phyloP scores from a whole-genome alignment of 2,797 vertebrate species.

The Centropyge bicolor region DNA sequence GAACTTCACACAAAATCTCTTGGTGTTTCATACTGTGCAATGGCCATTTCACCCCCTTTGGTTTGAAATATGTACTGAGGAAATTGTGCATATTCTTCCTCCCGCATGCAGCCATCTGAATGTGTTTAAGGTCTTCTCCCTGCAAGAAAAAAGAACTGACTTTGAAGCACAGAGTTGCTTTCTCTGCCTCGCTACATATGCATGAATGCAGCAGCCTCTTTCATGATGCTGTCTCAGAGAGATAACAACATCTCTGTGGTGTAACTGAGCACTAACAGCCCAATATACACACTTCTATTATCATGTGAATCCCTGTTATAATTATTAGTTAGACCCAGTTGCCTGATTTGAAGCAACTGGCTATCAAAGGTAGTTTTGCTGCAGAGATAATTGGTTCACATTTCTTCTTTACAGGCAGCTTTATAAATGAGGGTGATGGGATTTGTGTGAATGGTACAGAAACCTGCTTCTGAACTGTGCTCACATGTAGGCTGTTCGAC shows the following conservation, averaged over 20 bases:
- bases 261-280: constrained; percentile 29
- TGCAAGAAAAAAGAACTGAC: constrained; percentile 34
- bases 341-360: constrained; percentile 47
- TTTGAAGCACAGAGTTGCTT: constrained; percentile 50
- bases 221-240: constrained; percentile 45
- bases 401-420: constrained; percentile 26
- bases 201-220: constrained; percentile 60
- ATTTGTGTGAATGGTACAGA: constrained; percentile 42
- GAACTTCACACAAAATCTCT: constrained; percentile 26
- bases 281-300: constrained; percentile 2
- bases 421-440: constrained; percentile 48
- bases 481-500: constrained; percentile 33
- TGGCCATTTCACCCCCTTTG: constrained; percentile 10
- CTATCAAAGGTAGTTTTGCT: constrained; percentile 35
- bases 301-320: constrained; percentile 30
- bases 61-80: not conserved
- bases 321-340: constrained; percentile 51
- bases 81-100: constrained; percentile 13
- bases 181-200: constrained; percentile 54
- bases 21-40: not conserved
- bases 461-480: constrained; percentile 68
- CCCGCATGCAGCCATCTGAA: constrained; percentile 16
- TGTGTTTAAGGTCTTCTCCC: constrained; percentile 41
- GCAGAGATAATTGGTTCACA: constrained; percentile 43
- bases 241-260: constrained; percentile 51